phyloP scores from a whole-genome alignment of 2,113 vertebrate species.

The Haemorhous mexicanus region DNA sequence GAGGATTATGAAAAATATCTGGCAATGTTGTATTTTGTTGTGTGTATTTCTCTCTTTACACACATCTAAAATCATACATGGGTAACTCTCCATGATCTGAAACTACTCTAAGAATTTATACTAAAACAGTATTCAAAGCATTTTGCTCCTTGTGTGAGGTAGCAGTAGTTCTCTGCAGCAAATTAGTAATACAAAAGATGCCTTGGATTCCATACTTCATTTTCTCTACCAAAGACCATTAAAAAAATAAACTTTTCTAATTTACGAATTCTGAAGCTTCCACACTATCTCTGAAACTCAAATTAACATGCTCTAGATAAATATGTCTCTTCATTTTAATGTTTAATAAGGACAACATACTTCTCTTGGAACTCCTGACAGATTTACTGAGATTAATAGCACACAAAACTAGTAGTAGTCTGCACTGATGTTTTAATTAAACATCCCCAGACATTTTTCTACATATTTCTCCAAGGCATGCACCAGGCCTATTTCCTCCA shows the following conservation, averaged over 20 bases:
- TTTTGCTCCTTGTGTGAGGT: background rate
- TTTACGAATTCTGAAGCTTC: slow-evolving; percentile 33
- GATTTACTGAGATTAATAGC: slow-evolving; percentile 53
- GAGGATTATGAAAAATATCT: background rate
- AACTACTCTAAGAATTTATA: background rate
- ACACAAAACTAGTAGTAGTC: slow-evolving; percentile 41
- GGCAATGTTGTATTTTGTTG: background rate
- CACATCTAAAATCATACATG: background rate
- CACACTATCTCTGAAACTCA: background rate
- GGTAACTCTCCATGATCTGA: background rate
- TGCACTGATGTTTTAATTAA: slow-evolving; percentile 58
- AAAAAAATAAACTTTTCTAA: slow-evolving; percentile 7
- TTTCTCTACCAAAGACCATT: background rate
- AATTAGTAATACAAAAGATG: background rate
- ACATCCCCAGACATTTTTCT: slow-evolving; percentile 49
- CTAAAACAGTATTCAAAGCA: background rate
- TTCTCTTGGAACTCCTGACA: slow-evolving; percentile 51
- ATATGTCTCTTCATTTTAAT: slow-evolving; percentile 51
- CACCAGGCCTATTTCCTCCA: slow-evolving; percentile 1
- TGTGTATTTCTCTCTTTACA: background rate
- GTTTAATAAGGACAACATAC: slow-evolving; percentile 55
- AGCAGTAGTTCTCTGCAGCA: background rate
- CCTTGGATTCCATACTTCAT: background rate
- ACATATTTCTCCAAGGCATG: slow-evolving; percentile 51
- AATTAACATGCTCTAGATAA: slow-evolving; percentile 56